Conservation (phyloP, 2,888 invertebrate species). For the Branchellion lobata region DNA sequence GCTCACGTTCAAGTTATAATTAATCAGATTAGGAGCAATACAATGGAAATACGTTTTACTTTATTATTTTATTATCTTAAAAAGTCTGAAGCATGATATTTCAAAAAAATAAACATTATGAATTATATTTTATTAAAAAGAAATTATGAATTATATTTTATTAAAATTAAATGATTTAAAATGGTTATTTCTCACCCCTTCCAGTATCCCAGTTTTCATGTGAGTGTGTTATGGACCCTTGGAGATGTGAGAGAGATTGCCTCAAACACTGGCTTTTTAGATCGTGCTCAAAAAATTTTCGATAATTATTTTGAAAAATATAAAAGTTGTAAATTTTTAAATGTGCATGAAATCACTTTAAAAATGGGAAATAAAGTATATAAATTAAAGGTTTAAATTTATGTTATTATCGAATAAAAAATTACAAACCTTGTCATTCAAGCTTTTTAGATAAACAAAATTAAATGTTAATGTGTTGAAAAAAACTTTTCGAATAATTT, state of each 20-base stretch:
- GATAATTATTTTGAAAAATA: conserved; percentile 35
- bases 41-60: too few relatives aligned
- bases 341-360: conserved; percentile 37
- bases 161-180: background rate
- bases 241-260: conserved; percentile 52
- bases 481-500: too few relatives aligned
- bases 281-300: conserved; percentile 12
- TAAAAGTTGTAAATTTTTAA: conserved; percentile 2
- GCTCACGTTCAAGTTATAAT: too few relatives aligned
- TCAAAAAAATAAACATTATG: too few relatives aligned
- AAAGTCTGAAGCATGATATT: too few relatives aligned
- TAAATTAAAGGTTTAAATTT: conserved; percentile 15
- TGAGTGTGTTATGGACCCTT: conserved; percentile 75
- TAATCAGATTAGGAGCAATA: too few relatives aligned
- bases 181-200: background rate
- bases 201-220: conserved; percentile 79
- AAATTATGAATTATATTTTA: background rate
- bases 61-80: too few relatives aligned
- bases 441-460: background rate
- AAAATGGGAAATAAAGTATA: conserved; percentile 48
- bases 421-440: too few relatives aligned
- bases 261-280: background rate
- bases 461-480: too few relatives aligned
- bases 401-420: too few relatives aligned
- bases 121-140: too few relatives aligned